phyloP scores from a whole-genome alignment of 2,888 invertebrate genomes.

The Amphipyra berbera region DNA sequence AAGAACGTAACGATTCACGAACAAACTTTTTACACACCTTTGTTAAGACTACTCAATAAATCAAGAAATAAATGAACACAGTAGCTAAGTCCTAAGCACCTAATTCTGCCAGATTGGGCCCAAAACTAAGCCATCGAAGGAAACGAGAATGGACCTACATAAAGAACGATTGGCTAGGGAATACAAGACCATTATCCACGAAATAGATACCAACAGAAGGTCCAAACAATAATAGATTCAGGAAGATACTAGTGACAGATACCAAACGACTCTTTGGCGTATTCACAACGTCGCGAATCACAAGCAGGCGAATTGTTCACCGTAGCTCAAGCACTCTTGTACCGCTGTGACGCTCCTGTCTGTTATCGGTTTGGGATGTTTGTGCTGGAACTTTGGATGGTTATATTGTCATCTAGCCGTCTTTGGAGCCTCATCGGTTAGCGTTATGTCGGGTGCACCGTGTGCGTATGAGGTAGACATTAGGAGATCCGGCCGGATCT shows the following conservation, averaged over 20 bases:
- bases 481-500: too few species aligned
- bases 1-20: not conserved
- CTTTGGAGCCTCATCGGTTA: too few species aligned
- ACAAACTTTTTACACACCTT: not conserved
- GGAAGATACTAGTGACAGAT: not conserved
- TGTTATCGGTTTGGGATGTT: too few species aligned
- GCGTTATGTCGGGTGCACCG: too few species aligned
- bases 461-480: too few species aligned
- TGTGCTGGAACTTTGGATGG: too few species aligned
- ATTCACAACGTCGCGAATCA: too few species aligned
- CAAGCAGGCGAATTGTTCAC: too few species aligned
- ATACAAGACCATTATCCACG: conserved; percentile 14
- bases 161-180: conserved; percentile 35
- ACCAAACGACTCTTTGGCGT: too few species aligned
- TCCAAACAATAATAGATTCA: not conserved
- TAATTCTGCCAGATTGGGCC: conserved; percentile 26
- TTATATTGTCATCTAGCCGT: too few species aligned
- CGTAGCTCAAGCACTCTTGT: too few species aligned
- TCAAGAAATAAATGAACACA: conserved; percentile 23
- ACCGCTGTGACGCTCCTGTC: too few species aligned
- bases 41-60: not conserved
- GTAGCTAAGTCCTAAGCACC: conserved; percentile 17
- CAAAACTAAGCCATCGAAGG: conserved; percentile 10
- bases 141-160: conserved; percentile 23
- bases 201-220: conserved; percentile 12